phyloP scores from a whole-genome alignment of 1,140 invertebrate species.

The Apis dorsata region DNA sequence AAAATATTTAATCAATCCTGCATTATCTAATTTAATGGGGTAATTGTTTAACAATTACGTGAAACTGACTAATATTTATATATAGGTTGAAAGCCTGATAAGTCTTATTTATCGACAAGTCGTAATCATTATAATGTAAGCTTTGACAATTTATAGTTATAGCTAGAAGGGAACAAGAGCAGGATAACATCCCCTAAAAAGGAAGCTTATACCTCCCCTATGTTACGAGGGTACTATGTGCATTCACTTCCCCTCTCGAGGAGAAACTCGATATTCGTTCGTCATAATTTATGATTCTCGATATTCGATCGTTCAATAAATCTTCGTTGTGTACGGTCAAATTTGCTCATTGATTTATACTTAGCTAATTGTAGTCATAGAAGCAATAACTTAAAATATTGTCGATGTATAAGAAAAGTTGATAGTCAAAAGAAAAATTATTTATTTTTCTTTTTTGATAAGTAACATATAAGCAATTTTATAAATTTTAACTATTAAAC shows the following conservation, averaged over 20 bases:
- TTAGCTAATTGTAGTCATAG: not conserved
- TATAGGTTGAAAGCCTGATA: not conserved
- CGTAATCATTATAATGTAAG: not conserved
- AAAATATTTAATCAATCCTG: too few relatives aligned
- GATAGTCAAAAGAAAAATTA: too few relatives aligned
- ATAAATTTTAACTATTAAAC: too few relatives aligned
- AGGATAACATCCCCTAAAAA: constrained; percentile 34
- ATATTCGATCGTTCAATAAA: constrained; percentile 61
- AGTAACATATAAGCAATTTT: too few relatives aligned
- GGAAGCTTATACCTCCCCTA: not conserved
- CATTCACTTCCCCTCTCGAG: not conserved
- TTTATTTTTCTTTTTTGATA: too few relatives aligned
- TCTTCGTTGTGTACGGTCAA: constrained; percentile 32
- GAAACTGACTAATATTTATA: not conserved
- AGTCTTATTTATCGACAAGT: not conserved
- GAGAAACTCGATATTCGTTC: constrained; percentile 51
- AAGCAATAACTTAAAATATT: not conserved
- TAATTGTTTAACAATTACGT: not conserved
- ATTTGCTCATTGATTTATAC: constrained; percentile 57
- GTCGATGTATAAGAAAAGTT: not conserved
- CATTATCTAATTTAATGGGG: too few relatives aligned
- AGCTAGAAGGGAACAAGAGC: too few relatives aligned
- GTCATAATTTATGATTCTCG: constrained; percentile 63
- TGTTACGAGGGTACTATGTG: not conserved
- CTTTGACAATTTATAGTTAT: constrained; percentile 3